Evolutionary conservation across 2,888 invertebrate genomes (phyloP), one percentile per base, ranked within the genome.

Genomic region (Bellardia bayeri): DNA sequence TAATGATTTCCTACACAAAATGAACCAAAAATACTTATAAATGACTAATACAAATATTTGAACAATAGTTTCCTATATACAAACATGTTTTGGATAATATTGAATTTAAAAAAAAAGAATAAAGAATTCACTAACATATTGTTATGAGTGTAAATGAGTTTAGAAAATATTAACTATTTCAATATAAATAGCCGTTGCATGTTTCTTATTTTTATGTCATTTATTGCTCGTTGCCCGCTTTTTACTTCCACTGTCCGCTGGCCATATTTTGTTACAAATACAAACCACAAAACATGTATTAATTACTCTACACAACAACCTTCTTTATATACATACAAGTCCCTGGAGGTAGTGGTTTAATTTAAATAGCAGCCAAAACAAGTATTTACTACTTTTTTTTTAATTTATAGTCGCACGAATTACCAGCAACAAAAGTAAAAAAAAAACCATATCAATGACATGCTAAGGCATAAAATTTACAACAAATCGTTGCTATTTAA

Each of bases 281-380:
- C 40, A 63, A 69, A 69, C 69, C 61, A 23, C 82, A 71, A 72
- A 71, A 64, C n/a, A 64, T 45, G 69, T 56, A 64, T 78, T 78
- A 83, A 78, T 71, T 83, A 75, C 72, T 64, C 33, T 14, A 51
- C 14, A 66, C 14, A 66, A 56, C 45, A 82, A 64, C n/a, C 51
- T 58, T 23, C 30, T 37, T 58, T 23, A 7, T 33, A 23, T 23
- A 23, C 1, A 23, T 23, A 23, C 23, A 68, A 37, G 58, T 33
- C 42, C 4, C 33, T 30, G 7, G 11, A 8, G 45, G 30, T 56
- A 33, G 66, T 45, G 30, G 14, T 68, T 68, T 6, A 40, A 68
- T 23, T 45, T 42, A 6, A 30, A 68, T 23, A 45, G 11, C 23
- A 16, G 3, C 16, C 23, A 4, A 23, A 68, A 45, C 23, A 68